Percentiles rank a stretch among this genome's conserved stretches.
Evolutionary conservation across 2,113 vertebrate species (phyloP).

Genomic region (Pogonocichla stellata): DNA sequence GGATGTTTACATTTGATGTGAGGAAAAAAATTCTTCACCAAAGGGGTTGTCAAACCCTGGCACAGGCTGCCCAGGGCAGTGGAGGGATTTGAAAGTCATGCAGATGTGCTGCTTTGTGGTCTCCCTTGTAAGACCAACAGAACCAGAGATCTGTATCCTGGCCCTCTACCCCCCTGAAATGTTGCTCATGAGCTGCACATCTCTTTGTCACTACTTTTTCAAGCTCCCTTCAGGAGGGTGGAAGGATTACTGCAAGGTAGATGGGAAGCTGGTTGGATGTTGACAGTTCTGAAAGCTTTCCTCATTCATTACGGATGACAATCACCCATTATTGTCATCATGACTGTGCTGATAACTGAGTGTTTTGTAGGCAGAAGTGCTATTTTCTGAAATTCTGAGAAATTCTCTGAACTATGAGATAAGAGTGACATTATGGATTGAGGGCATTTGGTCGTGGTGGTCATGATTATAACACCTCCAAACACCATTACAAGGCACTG

Average conservation of each 20-base stretch:
- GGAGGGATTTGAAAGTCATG: not conserved
- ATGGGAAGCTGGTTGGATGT: not conserved
- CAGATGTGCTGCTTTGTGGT: not conserved
- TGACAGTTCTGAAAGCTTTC: constrained; percentile 49
- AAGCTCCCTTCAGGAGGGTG: not conserved
- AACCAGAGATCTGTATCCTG: not conserved
- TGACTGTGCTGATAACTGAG: not conserved
- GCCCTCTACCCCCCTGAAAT: not conserved
- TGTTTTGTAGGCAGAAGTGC: constrained; percentile 37
- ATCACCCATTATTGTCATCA: constrained; percentile 20
- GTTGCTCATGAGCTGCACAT: not conserved
- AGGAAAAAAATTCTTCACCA: not conserved
- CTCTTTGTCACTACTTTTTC: not conserved
- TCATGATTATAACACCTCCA: not conserved
- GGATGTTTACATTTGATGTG: not conserved
- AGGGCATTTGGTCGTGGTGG: not conserved
- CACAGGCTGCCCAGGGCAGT: not conserved
- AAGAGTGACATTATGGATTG: not conserved
- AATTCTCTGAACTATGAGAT: not conserved
- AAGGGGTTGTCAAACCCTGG: not conserved
- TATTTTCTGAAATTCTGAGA: constrained; percentile 47
- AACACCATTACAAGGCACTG: not conserved
- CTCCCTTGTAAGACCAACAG: not conserved
- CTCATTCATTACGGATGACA: constrained; percentile 38
- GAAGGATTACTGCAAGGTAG: not conserved